Percentiles rank a stretch among this genome's conserved stretches.
These are phyloP conservation scores for Limosa lapponica DNA, from an alignment of 2,797 vertebrate genomes.

Conservation along the genomic window DNA sequence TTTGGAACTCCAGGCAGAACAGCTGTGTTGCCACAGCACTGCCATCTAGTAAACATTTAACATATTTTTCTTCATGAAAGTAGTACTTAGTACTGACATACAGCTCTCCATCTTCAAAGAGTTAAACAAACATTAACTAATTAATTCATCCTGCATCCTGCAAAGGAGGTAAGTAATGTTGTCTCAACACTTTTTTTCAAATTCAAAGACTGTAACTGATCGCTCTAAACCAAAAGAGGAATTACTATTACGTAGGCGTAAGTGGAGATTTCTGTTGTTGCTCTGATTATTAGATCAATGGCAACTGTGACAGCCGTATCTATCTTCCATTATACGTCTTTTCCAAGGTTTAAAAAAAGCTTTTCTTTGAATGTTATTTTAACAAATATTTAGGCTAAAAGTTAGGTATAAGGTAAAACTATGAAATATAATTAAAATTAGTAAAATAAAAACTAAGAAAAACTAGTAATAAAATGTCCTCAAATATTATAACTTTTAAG, in stretches of 20 bases:
- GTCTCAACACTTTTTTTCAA: neutral
- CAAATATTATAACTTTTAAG: neutral
- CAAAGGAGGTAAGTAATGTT: neutral
- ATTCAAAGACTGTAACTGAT: neutral
- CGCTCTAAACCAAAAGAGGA: neutral
- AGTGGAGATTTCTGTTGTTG: neutral
- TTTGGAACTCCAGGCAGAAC: neutral
- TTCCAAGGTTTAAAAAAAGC: neutral
- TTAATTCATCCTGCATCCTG: neutral
- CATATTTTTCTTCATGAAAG: neutral
- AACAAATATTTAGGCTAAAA: neutral
- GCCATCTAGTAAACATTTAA: neutral
- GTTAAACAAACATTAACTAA: neutral
- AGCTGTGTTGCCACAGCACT: neutral
- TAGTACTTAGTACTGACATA: neutral
- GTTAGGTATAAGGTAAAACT: neutral
- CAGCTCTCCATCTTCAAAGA: neutral
- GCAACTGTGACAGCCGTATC: neutral
- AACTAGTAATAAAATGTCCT: neutral
- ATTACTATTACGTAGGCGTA: neutral
- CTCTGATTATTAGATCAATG: neutral
- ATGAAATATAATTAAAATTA: neutral
- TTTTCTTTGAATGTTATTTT: neutral
- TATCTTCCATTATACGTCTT: neutral
- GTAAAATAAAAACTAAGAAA: neutral